phyloP scores from a whole-genome alignment of 2,888 invertebrate species.

The Scaptomyza flava region DNA sequence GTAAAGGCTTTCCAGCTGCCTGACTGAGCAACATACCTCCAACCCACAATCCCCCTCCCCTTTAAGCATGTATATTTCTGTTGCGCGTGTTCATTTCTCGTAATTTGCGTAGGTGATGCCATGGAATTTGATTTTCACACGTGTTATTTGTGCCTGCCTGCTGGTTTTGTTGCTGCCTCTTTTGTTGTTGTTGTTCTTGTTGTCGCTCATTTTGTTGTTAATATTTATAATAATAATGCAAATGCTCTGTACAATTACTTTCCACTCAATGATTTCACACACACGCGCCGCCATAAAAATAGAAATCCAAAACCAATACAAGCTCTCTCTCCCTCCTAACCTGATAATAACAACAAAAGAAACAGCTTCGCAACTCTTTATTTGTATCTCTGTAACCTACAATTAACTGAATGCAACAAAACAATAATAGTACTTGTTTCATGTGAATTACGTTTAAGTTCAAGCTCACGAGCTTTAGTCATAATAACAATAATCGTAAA shows the following conservation, averaged over 20 bases:
- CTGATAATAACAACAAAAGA: slow-evolving; percentile 3
- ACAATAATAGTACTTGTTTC: slow-evolving; percentile 29
- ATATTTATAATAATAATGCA: slow-evolving; percentile 74
- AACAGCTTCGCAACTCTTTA: neutral
- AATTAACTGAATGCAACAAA: slow-evolving; percentile 40
- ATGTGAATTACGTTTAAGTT: slow-evolving; percentile 43
- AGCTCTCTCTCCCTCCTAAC: slow-evolving; percentile 1
- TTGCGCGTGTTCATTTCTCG: slow-evolving; percentile 76
- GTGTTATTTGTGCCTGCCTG: slow-evolving; percentile 50
- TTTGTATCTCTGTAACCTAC: slow-evolving; percentile 14
- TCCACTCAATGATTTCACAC: slow-evolving; percentile 74
- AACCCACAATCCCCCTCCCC: neutral
- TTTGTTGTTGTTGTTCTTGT: slow-evolving; percentile 45
- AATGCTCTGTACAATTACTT: slow-evolving; percentile 74
- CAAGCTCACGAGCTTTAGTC: slow-evolving; percentile 55
- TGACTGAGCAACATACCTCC: slow-evolving; percentile 4
- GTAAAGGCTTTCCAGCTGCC: slow-evolving; percentile 26
- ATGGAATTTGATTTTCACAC: slow-evolving; percentile 83
- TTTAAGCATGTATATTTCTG: slow-evolving; percentile 12
- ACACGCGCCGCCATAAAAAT: slow-evolving; percentile 69
- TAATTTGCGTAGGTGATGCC: slow-evolving; percentile 80
- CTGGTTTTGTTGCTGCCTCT: slow-evolving; percentile 2
- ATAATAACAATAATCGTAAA: slow-evolving; percentile 70
- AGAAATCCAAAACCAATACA: slow-evolving; percentile 28
- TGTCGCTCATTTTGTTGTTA: slow-evolving; percentile 71